Conservation (phyloP, 1,140 invertebrate genomes). For the Micrasema longulum region DNA sequence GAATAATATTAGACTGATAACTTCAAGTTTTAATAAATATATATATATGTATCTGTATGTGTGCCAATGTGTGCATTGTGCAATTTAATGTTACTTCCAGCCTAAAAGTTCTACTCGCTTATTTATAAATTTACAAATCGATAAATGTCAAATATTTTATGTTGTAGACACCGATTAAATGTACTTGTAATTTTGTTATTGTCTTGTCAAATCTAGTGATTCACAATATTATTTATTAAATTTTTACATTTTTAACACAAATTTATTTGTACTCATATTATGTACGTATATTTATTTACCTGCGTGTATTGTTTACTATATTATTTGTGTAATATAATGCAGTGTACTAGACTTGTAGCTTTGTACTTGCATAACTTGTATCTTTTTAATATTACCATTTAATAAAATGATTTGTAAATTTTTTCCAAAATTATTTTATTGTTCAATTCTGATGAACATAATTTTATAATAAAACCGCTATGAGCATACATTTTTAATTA, state of each 20-base stretch:
- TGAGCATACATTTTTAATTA: constrained; percentile 8
- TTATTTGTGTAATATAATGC: constrained; percentile 1
- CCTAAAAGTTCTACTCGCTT: constrained; percentile 8
- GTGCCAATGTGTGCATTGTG: constrained; percentile 7
- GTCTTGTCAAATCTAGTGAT: constrained; percentile 18
- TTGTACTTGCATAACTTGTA: constrained; percentile 31
- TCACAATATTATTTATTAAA: constrained; percentile 20
- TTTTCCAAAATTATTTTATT: constrained; percentile 51
- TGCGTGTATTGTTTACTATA: no score
- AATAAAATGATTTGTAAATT: constrained; percentile 49
- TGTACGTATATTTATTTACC: background rate
- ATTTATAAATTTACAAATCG: constrained; percentile 13
- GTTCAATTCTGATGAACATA: constrained; percentile 51
- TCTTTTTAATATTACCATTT: constrained; percentile 45
- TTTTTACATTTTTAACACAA: constrained; percentile 13
- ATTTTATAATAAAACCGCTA: constrained; percentile 50
- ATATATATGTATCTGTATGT: background rate
- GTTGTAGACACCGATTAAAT: constrained; percentile 13
- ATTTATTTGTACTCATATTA: constrained; percentile 28
- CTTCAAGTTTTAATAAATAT: constrained; percentile 32
- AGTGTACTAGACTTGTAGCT: constrained; percentile 30
- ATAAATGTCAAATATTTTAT: constrained; percentile 15
- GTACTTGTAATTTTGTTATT: constrained; percentile 7
- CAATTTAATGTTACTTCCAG: constrained; percentile 31
- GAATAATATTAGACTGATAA: constrained; percentile 36